These are phyloP conservation scores for Ceratina japonica DNA, from an alignment of 1,140 invertebrate genomes.

Conservation along the genomic window DNA sequence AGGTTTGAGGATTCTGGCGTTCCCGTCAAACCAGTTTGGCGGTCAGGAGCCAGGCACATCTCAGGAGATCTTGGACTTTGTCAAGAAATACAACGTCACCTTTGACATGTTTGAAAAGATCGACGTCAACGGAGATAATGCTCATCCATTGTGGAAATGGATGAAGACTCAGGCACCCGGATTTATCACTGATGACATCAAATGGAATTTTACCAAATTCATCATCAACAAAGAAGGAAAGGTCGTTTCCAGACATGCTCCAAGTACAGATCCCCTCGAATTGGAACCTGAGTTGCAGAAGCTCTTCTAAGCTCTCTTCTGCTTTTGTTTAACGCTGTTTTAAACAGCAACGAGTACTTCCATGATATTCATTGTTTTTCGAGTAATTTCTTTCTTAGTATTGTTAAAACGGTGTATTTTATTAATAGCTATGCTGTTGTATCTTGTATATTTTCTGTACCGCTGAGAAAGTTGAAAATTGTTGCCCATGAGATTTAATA, in stretches of 20 bases:
- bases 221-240: slow-evolving; percentile 92
- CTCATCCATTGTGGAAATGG: slow-evolving; percentile 93
- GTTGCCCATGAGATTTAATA: neutral
- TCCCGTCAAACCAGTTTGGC: slow-evolving; percentile 97
- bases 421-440: neutral
- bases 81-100: slow-evolving; percentile 84
- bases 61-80: slow-evolving; percentile 87
- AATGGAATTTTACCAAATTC: slow-evolving; percentile 99
- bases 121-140: slow-evolving; percentile 92
- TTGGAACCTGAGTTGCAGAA: slow-evolving; percentile 83
- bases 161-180: slow-evolving; percentile 88
- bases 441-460: neutral
- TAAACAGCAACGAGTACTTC: neutral
- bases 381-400: neutral
- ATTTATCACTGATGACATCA: slow-evolving; percentile 89
- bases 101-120: slow-evolving; percentile 91
- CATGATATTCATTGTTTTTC: neutral
- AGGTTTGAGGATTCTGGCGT: slow-evolving; percentile 89
- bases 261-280: slow-evolving; percentile 86
- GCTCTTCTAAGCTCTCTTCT: slow-evolving; percentile 78
- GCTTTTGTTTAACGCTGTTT: neutral
- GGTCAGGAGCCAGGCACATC: slow-evolving; percentile 88
- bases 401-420: neutral
- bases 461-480: neutral
- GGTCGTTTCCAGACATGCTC: slow-evolving; percentile 90